A percentile compares a stretch with the other conserved stretches of the same genome.
These are phyloP conservation scores for Drosophila pseudotalamancana DNA, from an alignment of 2,888 invertebrate species.

Conservation along the genomic window DNA sequence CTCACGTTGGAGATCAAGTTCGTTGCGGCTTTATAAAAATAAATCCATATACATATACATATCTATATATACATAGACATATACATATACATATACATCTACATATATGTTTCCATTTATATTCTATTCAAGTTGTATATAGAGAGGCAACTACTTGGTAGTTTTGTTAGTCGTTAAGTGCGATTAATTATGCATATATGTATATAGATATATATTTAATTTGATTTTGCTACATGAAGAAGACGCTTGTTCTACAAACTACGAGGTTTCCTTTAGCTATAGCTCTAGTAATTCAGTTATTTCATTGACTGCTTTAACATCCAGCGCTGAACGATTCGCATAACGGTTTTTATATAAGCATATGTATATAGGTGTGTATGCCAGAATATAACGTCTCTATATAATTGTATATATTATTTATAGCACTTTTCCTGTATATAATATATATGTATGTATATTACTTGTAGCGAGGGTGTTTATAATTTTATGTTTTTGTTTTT, in stretches of 20 bases:
- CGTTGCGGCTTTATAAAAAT: constrained; percentile 70
- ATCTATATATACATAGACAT: constrained; percentile 28
- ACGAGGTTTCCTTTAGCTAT: constrained; percentile 71
- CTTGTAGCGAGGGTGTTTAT: constrained; percentile 18
- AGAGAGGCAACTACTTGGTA: constrained; percentile 77
- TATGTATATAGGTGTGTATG: constrained; percentile 18
- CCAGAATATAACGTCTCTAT: constrained; percentile 45
- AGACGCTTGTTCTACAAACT: constrained; percentile 67
- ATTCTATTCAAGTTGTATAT: constrained; percentile 66
- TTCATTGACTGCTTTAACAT: constrained; percentile 29
- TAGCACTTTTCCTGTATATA: constrained; percentile 48
- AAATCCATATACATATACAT: constrained; percentile 59
- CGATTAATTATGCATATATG: constrained; percentile 42
- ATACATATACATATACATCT: constrained; percentile 37
- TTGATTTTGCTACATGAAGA: constrained; percentile 53
- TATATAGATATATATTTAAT: constrained; percentile 24
- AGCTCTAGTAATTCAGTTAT: constrained; percentile 60
- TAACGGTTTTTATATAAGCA: constrained; percentile 46
- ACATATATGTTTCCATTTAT: constrained; percentile 51
- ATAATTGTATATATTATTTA: constrained; percentile 25
- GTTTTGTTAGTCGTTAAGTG: constrained; percentile 69
- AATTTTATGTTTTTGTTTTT: constrained; percentile 7
- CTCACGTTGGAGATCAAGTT: constrained; percentile 42
- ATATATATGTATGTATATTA: constrained; percentile 24
- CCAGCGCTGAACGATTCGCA: constrained; percentile 52